phyloP scores from a whole-genome alignment of 2,888 invertebrate genomes.

The Rhamnusium bicolor region DNA sequence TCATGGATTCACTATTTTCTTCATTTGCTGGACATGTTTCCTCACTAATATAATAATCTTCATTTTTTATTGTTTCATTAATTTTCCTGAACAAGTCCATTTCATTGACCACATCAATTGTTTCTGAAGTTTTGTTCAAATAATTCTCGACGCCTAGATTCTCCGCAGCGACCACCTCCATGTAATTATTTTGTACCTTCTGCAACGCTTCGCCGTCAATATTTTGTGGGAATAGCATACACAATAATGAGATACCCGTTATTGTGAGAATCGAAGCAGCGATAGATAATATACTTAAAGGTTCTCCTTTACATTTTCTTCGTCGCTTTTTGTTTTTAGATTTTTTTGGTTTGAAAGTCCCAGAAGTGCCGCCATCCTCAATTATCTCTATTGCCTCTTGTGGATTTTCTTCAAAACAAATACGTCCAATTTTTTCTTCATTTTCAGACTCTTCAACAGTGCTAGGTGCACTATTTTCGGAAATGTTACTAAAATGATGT shows the following conservation, averaged over 20 bases:
- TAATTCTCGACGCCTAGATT: conserved; percentile 24
- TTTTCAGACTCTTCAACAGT: neutral
- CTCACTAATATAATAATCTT: conserved; percentile 10
- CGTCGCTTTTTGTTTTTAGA: conserved; percentile 9
- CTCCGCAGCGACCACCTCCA: conserved; percentile 3
- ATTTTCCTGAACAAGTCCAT: conserved; percentile 25
- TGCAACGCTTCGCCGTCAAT: conserved; percentile 25
- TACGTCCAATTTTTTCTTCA: neutral
- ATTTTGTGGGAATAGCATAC: conserved; percentile 54
- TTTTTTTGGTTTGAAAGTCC: neutral
- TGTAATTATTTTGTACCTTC: conserved; percentile 35
- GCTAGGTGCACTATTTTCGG: conserved; percentile 10
- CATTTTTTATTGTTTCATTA: conserved; percentile 17
- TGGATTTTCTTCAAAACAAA: neutral
- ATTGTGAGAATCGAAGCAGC: conserved; percentile 60
- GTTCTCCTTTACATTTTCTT: conserved; percentile 34
- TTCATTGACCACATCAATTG: conserved; percentile 34
- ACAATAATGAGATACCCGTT: conserved; percentile 60
- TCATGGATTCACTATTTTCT: conserved; percentile 7
- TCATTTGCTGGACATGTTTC: conserved; percentile 36
- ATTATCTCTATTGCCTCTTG: neutral
- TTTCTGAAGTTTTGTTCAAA: conserved; percentile 39
- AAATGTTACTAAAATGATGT: conserved; percentile 31
- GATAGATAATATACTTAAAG: conserved; percentile 57
- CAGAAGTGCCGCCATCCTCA: neutral